These are phyloP conservation scores for Chrysopa pallens DNA, from an alignment of 1,140 invertebrate genomes.

Conservation along the genomic window DNA sequence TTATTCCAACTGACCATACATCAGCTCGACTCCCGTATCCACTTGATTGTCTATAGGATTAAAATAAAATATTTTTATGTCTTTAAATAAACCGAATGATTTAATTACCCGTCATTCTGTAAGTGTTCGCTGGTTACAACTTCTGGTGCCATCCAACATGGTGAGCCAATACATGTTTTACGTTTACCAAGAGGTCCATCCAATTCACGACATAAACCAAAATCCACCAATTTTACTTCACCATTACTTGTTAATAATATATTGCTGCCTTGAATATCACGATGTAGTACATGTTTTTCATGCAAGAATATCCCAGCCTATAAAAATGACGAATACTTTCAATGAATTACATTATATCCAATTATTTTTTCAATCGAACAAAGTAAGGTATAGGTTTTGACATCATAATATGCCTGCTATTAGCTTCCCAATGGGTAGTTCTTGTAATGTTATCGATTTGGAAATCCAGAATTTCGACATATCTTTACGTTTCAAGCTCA, in stretches of 20 bases:
- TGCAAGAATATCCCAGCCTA: conserved; percentile 63
- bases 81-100: neutral
- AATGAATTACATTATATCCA: too few species aligned
- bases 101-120: neutral
- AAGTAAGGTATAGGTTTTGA: too few species aligned
- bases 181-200: conserved; percentile 51
- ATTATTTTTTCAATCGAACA: too few species aligned
- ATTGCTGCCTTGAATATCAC: conserved; percentile 73
- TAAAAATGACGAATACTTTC: conserved; percentile 12
- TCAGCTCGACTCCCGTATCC: conserved; percentile 59
- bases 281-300: conserved; percentile 69
- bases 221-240: conserved; percentile 68
- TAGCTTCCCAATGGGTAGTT: too few species aligned
- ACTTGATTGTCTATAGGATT: conserved; percentile 12
- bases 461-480: too few species aligned
- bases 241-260: conserved; percentile 70
- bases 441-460: too few species aligned
- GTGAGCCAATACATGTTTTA: conserved; percentile 63
- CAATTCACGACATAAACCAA: conserved; percentile 63
- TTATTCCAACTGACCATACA: conserved; percentile 86
- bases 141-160: conserved; percentile 87
- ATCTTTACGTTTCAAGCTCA: too few species aligned
- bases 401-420: too few species aligned
- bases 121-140: conserved; percentile 31
- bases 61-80: conserved; percentile 14